These are phyloP conservation scores for Conistra vaccinii DNA, from an alignment of 2,888 invertebrate species.

Conservation along the genomic window DNA sequence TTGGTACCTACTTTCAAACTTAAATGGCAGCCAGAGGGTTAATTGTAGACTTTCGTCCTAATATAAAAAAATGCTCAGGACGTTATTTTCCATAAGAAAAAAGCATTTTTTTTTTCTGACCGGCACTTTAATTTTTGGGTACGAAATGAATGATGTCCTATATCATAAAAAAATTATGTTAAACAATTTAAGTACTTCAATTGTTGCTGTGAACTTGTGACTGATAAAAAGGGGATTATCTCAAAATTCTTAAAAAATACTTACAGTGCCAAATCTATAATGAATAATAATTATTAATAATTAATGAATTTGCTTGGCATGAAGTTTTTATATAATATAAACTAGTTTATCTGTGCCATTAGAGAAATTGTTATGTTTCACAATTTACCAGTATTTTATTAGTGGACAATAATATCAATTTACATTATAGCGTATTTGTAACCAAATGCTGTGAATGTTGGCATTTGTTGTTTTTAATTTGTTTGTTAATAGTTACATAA, in stretches of 20 bases:
- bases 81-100: no score
- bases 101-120: no score
- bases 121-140: no score
- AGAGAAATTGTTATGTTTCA: conserved; percentile 46
- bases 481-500: conserved; percentile 62
- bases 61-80: no score
- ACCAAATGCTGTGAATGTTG: conserved; percentile 61
- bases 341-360: conserved; percentile 59
- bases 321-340: conserved; percentile 40
- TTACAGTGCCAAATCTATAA: conserved; percentile 65
- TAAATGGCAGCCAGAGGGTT: no score
- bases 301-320: conserved; percentile 60
- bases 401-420: conserved; percentile 62
- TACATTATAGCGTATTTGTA: conserved; percentile 52
- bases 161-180: conserved; percentile 46
- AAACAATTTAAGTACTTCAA: conserved; percentile 18
- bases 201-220: conserved; percentile 47
- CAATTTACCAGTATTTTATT: conserved; percentile 54
- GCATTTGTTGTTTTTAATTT: conserved; percentile 68
- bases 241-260: conserved; percentile 45
- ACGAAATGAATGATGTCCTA: no score
- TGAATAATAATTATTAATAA: conserved; percentile 43
- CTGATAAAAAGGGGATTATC: conserved; percentile 27
- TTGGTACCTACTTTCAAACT: no score
- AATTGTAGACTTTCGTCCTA: no score